Percentiles rank a stretch among this genome's conserved stretches.
Conservation (phyloP, 2,888 invertebrate species). For the Eupithecia inturbata region DNA sequence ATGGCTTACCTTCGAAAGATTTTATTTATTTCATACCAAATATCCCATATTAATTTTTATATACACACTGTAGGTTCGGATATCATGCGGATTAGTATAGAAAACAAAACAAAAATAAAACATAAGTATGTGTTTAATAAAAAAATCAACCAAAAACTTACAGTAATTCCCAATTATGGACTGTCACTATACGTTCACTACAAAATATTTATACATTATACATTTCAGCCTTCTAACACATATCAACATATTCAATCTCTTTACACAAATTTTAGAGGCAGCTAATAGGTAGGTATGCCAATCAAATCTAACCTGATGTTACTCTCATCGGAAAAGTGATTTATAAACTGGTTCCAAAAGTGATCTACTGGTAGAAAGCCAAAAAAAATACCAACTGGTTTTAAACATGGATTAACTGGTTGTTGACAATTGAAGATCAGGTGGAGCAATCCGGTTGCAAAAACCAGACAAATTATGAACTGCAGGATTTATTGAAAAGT, state of each 20-base stretch:
- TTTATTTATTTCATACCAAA: neutral
- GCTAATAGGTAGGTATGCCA: conserved; percentile 65
- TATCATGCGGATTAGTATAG: no score
- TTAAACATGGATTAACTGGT: conserved; percentile 31
- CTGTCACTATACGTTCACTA: neutral
- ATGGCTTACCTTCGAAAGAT: neutral
- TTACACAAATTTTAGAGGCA: conserved; percentile 51
- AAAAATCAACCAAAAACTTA: neutral
- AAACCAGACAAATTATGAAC: conserved; percentile 34
- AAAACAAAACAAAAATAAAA: no score
- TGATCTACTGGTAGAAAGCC: conserved; percentile 11
- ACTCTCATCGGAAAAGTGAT: conserved; percentile 75
- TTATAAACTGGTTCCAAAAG: conserved; percentile 62
- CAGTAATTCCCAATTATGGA: neutral
- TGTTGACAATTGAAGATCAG: conserved; percentile 67
- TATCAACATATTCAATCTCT: neutral
- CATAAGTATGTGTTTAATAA: no score
- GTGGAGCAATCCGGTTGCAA: conserved; percentile 51
- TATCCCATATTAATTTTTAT: no score
- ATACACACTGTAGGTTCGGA: no score
- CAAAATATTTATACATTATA: neutral
- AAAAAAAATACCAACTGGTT: conserved; percentile 3
- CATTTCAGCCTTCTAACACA: neutral
- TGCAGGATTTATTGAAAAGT: conserved; percentile 20
- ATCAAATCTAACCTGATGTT: conserved; percentile 67